Base-by-base conservation (phyloP, 2,888 invertebrate genomes). In the Xestia xanthographa region DNA sequence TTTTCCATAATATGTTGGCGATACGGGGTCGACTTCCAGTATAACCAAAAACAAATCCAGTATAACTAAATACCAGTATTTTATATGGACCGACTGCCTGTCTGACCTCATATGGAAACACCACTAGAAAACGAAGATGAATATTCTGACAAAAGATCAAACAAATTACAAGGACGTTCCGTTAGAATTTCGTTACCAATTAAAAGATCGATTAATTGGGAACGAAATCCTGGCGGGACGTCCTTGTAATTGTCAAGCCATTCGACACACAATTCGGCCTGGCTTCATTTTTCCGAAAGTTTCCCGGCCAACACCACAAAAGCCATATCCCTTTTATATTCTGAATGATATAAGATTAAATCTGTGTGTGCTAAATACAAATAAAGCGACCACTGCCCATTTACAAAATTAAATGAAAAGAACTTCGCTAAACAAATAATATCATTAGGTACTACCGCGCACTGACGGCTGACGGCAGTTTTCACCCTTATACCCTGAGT, bases 401-500 rank as follows among this genome's bases (percentile, higher is more conserved):
- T 14, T 14, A 56, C 14, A 6, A 14, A 56, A 56, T 6, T 14
- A 14, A 56, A 56, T 29, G 6, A 17, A 56, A 56, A 56, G 1
- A 56, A 56, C 26, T 56, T 56, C 0, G 14, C 14, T 1, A 26
- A 14, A 26, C 56, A 14, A 56, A 14, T 56, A 26, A 56, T 5
- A 11, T 53, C 20, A 53, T 4, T 50, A 50, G 1, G n/a, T n/a
- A 53, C 53, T 22, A n/a, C 50, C 4, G 50, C n/a, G 9, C 50
- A n/a, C 4, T 50, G 11, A n/a, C 3, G 4, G n/a, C 22, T 22
- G 5, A n/a, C 1, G n/a, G n/a, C 12, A n/a, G 0, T 12, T 11
- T n/a, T 53, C n/a, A 48, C 20, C 48, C 20, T 48, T 48, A 48
- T 6, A 1, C 6, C 20, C 6, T 48, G 2, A 20, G 6, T 20